Base-by-base conservation (phyloP, 2,888 invertebrate genomes). In the Temnothorax unifasciatus region DNA sequence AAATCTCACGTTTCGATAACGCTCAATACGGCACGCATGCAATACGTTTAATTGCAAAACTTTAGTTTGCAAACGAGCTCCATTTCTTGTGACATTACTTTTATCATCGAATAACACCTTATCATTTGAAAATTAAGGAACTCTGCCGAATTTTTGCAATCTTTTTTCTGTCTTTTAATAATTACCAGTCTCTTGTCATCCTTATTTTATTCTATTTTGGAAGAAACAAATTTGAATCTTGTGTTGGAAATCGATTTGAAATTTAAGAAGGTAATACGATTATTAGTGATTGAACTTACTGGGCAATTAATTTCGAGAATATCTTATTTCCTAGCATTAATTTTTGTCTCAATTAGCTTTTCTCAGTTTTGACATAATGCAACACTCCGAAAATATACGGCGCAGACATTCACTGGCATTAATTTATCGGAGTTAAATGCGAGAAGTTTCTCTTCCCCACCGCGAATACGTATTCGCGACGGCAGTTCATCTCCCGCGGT, bases 391-490 rank as follows among this genome's bases (percentile, higher is more conserved):
- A 76, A 52, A 76, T 38, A 76, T 76, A n/a, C 3, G 44, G 9
- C 13, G 18, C 34, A 34, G 47, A 41, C 68, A 41, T 18, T 76
- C 68, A 38, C 50, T 52, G 21, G 68, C 52, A 68, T 76, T 52
- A 79, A 71, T 79, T 71, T 71, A 59, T 79, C 8, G 47, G 21
- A 77, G 57, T 71, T 71, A 66, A 79, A 71, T 57, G 34, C 34
- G 57, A 79, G 68, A 76, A 68, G 44, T 77, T 69, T 44, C 54
- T 57, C 71, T 15, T 52, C 34, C 50, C 29, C 18, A 6, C 50
- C 50, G 63, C 63, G 47, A 63, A 75, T 63, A 75, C 52, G 34
- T 47, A 77, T 47, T 68, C 54, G 52, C 73, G 57, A 59, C 44
- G 18, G 34, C 34, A 71, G 71, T 69, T 79, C 57, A 69, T 69